Evolutionary conservation across 2,888 invertebrate species (phyloP).

Genomic region (Hirtodrosophila alboralis): DNA sequence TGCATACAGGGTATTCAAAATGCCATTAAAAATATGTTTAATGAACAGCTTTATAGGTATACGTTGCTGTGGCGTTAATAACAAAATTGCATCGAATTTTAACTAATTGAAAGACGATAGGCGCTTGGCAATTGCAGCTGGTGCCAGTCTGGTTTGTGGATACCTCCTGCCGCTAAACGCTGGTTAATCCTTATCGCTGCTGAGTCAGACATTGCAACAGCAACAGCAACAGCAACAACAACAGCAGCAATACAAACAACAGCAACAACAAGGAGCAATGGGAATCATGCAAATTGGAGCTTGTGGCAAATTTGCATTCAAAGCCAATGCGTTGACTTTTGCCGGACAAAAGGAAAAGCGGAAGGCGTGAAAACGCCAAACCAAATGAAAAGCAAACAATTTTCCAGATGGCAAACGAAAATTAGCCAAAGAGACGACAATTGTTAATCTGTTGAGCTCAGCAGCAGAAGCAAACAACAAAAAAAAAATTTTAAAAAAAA

Average conservation of each 20-base stretch:
- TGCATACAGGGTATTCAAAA: constrained; percentile 4
- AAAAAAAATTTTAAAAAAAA: constrained; percentile 1
- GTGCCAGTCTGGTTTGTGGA: constrained; percentile 30
- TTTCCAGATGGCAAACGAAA: constrained; percentile 45
- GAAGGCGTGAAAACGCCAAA: constrained; percentile 22
- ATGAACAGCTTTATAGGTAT: no score
- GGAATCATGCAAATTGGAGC: constrained; percentile 70
- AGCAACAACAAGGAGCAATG: constrained; percentile 14
- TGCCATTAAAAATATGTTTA: no score
- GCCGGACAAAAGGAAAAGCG: constrained; percentile 38
- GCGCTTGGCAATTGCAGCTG: constrained; percentile 29
- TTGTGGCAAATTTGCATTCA: constrained; percentile 70
- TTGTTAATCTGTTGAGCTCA: constrained; percentile 39
- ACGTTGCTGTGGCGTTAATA: constrained; percentile 56
- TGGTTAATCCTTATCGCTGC: constrained; percentile 48
- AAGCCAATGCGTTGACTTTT: constrained; percentile 74
- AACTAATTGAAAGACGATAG: constrained; percentile 79
- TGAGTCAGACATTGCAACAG: constrained; percentile 43
- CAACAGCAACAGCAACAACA: constrained; percentile 19
- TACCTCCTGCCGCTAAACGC: constrained; percentile 25
- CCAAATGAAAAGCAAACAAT: constrained; percentile 72
- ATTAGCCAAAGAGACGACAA: constrained; percentile 46
- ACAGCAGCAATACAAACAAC: constrained; percentile 1
- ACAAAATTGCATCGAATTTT: constrained; percentile 70
- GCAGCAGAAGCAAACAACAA: neutral